A percentile compares a stretch with the other conserved stretches of the same genome.
Conservation (phyloP, 2,888 invertebrate species). For the Embidobia sp. region DNA sequence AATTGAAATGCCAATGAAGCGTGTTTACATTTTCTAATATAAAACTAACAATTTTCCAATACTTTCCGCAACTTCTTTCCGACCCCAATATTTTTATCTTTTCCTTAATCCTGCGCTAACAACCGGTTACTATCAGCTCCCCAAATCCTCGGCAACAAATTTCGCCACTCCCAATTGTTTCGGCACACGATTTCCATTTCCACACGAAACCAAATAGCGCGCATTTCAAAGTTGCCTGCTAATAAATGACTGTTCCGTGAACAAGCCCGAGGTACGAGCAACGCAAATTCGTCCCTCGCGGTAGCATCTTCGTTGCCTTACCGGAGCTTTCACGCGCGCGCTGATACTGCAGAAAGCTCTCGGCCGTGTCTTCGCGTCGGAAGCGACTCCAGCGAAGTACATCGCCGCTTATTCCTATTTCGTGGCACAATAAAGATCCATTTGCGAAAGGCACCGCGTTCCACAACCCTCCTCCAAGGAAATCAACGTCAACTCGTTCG, state of each 20-base stretch:
- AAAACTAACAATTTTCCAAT: no score
- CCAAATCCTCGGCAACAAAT: slow-evolving; percentile 13
- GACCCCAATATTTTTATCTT: no score
- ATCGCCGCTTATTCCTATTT: slow-evolving; percentile 41
- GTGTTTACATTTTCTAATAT: no score
- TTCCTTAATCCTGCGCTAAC: neutral
- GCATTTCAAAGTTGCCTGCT: slow-evolving; percentile 45
- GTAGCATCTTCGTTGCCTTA: slow-evolving; percentile 12
- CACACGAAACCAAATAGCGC: slow-evolving; percentile 32
- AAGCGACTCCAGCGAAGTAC: slow-evolving; percentile 34
- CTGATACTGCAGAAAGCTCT: slow-evolving; percentile 45
- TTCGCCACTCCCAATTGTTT: slow-evolving; percentile 22
- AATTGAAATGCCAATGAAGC: no score
- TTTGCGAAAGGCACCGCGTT: slow-evolving; percentile 10
- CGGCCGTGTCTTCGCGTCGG: slow-evolving; percentile 22
- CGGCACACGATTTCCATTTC: slow-evolving; percentile 32
- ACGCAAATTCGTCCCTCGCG: slow-evolving; percentile 36
- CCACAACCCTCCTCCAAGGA: slow-evolving; percentile 3
- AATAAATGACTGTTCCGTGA: slow-evolving; percentile 49
- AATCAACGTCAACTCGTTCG: slow-evolving; percentile 29
- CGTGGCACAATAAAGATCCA: slow-evolving; percentile 39
- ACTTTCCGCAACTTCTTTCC: no score
- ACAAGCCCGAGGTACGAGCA: slow-evolving; percentile 18
- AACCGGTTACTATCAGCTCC: neutral
- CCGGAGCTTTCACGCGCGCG: slow-evolving; percentile 33